phyloP scores from a whole-genome alignment of 1,140 invertebrate species.

The Portunus trituberculatus region DNA sequence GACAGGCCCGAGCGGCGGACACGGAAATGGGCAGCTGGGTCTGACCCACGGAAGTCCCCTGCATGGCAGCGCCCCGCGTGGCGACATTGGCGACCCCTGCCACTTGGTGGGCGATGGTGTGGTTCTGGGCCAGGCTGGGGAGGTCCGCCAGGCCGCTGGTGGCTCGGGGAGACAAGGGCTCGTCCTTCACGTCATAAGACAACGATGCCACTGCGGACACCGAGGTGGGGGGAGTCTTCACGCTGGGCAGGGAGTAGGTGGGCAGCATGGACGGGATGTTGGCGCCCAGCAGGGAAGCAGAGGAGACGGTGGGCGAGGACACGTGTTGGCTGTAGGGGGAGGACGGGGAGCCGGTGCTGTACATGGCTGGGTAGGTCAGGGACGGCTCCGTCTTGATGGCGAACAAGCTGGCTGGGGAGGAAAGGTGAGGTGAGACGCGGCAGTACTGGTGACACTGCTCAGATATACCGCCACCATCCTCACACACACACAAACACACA shows the following conservation, averaged over 20 bases:
- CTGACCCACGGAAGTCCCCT: background rate
- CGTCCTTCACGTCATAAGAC: slow-evolving; percentile 60
- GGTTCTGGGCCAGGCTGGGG: slow-evolving; percentile 14
- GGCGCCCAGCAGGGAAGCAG: slow-evolving; percentile 13
- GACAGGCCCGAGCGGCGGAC: background rate
- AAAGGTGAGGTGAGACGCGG: background rate
- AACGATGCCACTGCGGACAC: background rate
- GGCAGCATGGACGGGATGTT: slow-evolving; percentile 54
- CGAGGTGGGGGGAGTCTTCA: slow-evolving; percentile 25
- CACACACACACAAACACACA: slow-evolving; percentile 50
- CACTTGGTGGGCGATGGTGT: background rate
- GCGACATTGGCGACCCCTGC: background rate
- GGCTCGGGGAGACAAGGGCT: slow-evolving; percentile 57
- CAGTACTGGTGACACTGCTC: background rate
- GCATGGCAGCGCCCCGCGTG: background rate
- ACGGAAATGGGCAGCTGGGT: background rate
- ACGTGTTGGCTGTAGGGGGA: slow-evolving; percentile 49
- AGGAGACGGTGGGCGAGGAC: slow-evolving; percentile 31
- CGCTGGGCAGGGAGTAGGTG: slow-evolving; percentile 43
- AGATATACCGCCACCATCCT: too few relatives aligned
- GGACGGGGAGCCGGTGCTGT: slow-evolving; percentile 15
- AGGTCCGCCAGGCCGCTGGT: slow-evolving; percentile 24
- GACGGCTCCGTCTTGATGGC: slow-evolving; percentile 65
- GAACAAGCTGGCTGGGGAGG: background rate
- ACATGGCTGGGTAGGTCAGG: slow-evolving; percentile 35